Evolutionary conservation across 2,888 invertebrate species (phyloP), one percentile per base, ranked within the genome.

Genomic region (Entomobrya proxima): DNA sequence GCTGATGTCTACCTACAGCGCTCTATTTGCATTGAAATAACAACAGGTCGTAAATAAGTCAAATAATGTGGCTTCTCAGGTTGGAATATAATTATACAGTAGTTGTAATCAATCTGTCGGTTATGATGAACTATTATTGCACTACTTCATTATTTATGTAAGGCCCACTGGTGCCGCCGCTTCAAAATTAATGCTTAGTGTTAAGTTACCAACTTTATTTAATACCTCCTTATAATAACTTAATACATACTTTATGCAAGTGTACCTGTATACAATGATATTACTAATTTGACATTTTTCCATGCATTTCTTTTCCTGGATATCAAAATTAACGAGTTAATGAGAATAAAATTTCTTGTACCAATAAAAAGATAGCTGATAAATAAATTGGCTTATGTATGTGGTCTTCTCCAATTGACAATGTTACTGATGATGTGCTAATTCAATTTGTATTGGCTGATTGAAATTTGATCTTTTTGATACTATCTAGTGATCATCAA

Each of bases 311-410:
- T 27, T 55, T 11, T 6, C 6, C n/a, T 55, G 11, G 11, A 27
- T 24, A 2, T 27, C 11, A 27, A 21, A 52, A 15, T 9, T 4
- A 9, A 21, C 24, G 6, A 21, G 18, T 52, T n/a, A 44, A 44
- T 15, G 13, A 15, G 44, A 15, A 44, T 44, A 44, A 15, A 44
- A 2, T 44, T 40, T 40, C 40, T 40, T 9, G 11, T 44, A 44
- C 44, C 44, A 13, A 44, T 44, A 15, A n/a, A 15, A 2, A 15
- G 44, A 15, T 7, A 5, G n/a, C 13, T 44, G 24, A 61, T 61
- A 78, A n/a, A 78, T 78, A 78, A 78, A 78, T 78, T 78, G 78
- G 50, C 64, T 32, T n/a, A n/a, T n/a, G n/a, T n/a, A n/a, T n/a
- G n/a, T n/a, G 13, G 21, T 35, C 21, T 21, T 78, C 67, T 32